Evolutionary conservation across 2,797 vertebrate species (phyloP), one percentile per base, ranked within the genome.

Genomic region (Chromobotia macracanthus): DNA sequence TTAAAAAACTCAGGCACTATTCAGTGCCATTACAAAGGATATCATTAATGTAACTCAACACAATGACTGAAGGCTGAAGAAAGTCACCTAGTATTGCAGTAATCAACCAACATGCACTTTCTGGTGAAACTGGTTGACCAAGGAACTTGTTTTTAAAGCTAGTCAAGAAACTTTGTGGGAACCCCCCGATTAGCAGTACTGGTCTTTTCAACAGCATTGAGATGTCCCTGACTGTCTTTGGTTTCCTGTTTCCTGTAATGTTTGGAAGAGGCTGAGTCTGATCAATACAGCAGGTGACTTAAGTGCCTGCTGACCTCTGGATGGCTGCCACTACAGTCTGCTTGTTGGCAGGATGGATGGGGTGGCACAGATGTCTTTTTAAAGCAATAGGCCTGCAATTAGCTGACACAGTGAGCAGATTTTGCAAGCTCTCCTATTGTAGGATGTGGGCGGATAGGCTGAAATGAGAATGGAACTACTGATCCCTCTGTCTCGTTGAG

Each of bases 341-440:
- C 87, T 66, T 80, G 84, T 64, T 72, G 64, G 64, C 73, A 88
- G 85, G 82, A 83, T 79, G 72, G 67, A 78, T 56, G 80, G 64
- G 86, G 84, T 89, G 89, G 85, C 89, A 87, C 53, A 80, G 85
- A 90, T 82, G 87, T 90, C 88, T 89, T 86, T 81, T 72, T 72
- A 78, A 88, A 88, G 89, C 88, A 87, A 87, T 87, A 86, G 89
- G 84, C 86, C 82, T 86, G 86, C 85, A 89, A 93, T 92, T 92
- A 92, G 92, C 92, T 94, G 93, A 93, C 92, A 89, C 71, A 82
- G 92, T 88, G 72, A 77, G 86, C 38, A 72, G 78, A 82, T 92
- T 94, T 90, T 93, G 93, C 93, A 94, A 94, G 93, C 93, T 93
- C 89, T 93, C 84, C 90, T 90, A 86, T 93, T 94, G 85, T 86